These are phyloP conservation scores for Seriola rivoliana DNA, from an alignment of 2,113 vertebrate genomes.

Conservation along the genomic window DNA sequence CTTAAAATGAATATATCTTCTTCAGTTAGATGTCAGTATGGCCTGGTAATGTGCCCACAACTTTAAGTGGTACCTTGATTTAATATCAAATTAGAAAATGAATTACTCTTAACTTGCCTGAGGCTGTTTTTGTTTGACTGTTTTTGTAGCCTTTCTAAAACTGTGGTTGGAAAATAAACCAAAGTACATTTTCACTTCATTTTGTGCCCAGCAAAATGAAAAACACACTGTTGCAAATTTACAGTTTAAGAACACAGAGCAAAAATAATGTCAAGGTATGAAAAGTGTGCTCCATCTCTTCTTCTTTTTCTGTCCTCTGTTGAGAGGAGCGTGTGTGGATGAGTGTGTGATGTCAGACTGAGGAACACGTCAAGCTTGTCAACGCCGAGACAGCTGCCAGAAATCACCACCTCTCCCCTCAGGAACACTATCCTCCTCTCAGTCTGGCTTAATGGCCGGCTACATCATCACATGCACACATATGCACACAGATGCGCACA, in stretches of 20 bases:
- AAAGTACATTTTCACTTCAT: conserved; percentile 27
- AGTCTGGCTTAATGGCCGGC: conserved; percentile 36
- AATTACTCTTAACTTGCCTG: conserved; percentile 6
- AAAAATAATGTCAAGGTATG: conserved; percentile 19
- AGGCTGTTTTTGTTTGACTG: conserved; percentile 9
- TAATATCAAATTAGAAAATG: conserved; percentile 16
- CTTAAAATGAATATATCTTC: not conserved
- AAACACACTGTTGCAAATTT: conserved; percentile 31
- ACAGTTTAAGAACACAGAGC: conserved; percentile 33
- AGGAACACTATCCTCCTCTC: conserved; percentile 49
- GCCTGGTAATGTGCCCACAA: conserved; percentile 3
- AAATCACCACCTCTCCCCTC: conserved; percentile 57
- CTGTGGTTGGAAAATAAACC: conserved; percentile 30
- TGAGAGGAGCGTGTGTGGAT: conserved; percentile 2
- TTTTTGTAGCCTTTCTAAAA: conserved; percentile 9
- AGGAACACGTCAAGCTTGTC: conserved; percentile 64
- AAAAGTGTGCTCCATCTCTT: not conserved
- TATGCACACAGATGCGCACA: not conserved
- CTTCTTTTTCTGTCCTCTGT: not conserved
- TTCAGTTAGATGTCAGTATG: conserved; percentile 1
- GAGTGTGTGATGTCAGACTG: conserved; percentile 53
- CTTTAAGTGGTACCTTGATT: not conserved
- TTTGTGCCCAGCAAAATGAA: conserved; percentile 32
- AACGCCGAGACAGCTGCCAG: conserved; percentile 58
- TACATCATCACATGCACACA: conserved; percentile 28